A percentile compares a stretch with the other conserved stretches of the same genome.
Evolutionary conservation across 30 jellyfish, hydroid and myxozoan species (phyloP).

Genomic region (Aurelia sp.): DNA sequence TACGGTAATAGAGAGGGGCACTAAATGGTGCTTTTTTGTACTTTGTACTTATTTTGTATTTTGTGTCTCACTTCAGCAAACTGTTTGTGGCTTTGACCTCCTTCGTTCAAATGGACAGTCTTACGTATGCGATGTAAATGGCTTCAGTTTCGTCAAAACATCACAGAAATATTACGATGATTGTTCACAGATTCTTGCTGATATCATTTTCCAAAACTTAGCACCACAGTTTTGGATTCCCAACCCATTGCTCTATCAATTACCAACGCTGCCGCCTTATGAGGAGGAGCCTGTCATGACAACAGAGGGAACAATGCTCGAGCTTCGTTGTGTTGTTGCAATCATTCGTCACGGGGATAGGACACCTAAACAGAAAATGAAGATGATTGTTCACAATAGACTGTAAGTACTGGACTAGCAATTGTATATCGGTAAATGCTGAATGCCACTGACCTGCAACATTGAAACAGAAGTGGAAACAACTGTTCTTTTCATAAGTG

Average conservation of each 20-base stretch:
- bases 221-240: slow-evolving; percentile 99
- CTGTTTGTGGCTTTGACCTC: slow-evolving; percentile 98
- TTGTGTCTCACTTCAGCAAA: slow-evolving; percentile 74
- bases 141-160: slow-evolving; percentile 98
- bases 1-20: no score
- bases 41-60: no score
- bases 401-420: slow-evolving; percentile 65
- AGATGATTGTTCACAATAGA: slow-evolving; percentile 92
- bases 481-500: no score
- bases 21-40: no score
- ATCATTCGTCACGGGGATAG: slow-evolving; percentile 99
- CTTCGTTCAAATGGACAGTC: slow-evolving; percentile 95
- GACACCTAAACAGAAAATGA: slow-evolving; percentile 99
- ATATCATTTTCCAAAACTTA: slow-evolving; percentile 82
- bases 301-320: slow-evolving; percentile 89
- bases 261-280: slow-evolving; percentile 17
- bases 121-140: slow-evolving; percentile 97
- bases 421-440: background rate
- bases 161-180: slow-evolving; percentile 98
- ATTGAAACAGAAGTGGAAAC: no score
- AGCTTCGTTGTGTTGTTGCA: slow-evolving; percentile 96
- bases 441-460: no score
- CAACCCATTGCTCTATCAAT: slow-evolving; percentile 69
- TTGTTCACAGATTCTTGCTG: slow-evolving; percentile 96
- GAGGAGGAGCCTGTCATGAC: slow-evolving; percentile 87